A percentile compares a stretch with the other conserved stretches of the same genome.
phyloP scores from a whole-genome alignment of 2,113 vertebrate genomes.

The Todiramphus saurophagus region DNA sequence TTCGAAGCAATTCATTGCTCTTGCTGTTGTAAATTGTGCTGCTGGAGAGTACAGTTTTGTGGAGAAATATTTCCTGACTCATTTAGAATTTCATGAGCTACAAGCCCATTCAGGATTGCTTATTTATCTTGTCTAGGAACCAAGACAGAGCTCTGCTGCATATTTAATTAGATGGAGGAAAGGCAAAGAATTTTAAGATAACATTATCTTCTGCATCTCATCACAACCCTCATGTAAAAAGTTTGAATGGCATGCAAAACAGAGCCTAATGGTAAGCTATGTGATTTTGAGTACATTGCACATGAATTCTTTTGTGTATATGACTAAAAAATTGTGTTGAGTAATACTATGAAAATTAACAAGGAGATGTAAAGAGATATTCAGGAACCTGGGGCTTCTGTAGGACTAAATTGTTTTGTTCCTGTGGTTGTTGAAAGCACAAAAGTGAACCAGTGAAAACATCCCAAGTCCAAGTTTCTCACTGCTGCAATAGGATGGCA shows the following conservation, averaged over 20 bases:
- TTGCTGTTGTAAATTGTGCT: background rate
- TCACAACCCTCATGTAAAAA: background rate
- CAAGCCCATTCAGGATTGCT: background rate
- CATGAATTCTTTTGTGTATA: background rate
- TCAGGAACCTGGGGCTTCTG: background rate
- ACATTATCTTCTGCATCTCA: background rate
- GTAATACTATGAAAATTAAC: background rate
- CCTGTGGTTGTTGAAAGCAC: background rate
- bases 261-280: background rate
- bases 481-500: background rate
- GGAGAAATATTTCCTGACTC: background rate
- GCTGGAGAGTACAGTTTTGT: background rate
- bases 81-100: conserved; percentile 13
- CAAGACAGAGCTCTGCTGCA: background rate
- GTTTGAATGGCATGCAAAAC: background rate
- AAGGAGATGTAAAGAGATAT: background rate
- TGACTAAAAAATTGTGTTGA: background rate
- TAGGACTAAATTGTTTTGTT: background rate
- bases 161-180: background rate
- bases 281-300: background rate
- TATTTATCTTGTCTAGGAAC: background rate
- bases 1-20: background rate
- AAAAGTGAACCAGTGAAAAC: background rate
- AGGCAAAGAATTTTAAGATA: conserved; percentile 29
- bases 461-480: background rate